These are phyloP conservation scores for Chelonoidis abingdonii DNA, from an alignment of 2,113 vertebrate species.

Conservation along the genomic window DNA sequence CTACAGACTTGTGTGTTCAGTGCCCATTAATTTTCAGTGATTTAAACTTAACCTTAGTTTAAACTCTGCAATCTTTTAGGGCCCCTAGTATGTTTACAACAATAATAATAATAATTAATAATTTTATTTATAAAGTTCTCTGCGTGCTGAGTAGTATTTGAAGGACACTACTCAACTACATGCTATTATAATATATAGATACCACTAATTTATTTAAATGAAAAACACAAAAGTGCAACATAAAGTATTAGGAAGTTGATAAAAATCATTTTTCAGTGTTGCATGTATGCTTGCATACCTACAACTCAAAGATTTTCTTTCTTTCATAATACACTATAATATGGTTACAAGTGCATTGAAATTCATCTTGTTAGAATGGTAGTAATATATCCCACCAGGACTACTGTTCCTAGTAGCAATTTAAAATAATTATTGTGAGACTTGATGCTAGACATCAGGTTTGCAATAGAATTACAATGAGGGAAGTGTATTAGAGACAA, in stretches of 20 bases:
- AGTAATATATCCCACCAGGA: slow-evolving; percentile 97
- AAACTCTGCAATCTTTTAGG: slow-evolving; percentile 16
- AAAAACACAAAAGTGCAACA: slow-evolving; percentile 53
- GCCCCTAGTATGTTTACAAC: not conserved
- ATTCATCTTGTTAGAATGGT: slow-evolving; percentile 93
- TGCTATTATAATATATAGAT: slow-evolving; percentile 60
- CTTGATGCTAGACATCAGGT: slow-evolving; percentile 93
- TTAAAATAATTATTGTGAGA: slow-evolving; percentile 99
- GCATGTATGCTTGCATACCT: slow-evolving; percentile 73
- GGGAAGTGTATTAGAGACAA: slow-evolving; percentile 88
- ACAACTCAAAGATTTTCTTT: slow-evolving; percentile 81
- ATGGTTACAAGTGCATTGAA: slow-evolving; percentile 88
- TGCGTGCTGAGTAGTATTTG: slow-evolving; percentile 24
- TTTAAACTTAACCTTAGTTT: slow-evolving; percentile 7
- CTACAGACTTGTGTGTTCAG: not conserved
- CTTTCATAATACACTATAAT: slow-evolving; percentile 85
- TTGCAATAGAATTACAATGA: slow-evolving; percentile 94
- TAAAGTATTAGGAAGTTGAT: slow-evolving; percentile 68
- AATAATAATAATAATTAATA: slow-evolving; percentile 21
- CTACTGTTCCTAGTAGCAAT: slow-evolving; percentile 94
- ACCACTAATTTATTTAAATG: slow-evolving; percentile 67
- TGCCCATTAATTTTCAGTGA: not conserved
- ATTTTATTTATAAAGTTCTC: slow-evolving; percentile 48
- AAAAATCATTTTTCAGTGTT: slow-evolving; percentile 74
- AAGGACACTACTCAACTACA: not conserved